Evolutionary conservation across 2,888 invertebrate genomes (phyloP).

Genomic region (Drosophila ezoana): DNA sequence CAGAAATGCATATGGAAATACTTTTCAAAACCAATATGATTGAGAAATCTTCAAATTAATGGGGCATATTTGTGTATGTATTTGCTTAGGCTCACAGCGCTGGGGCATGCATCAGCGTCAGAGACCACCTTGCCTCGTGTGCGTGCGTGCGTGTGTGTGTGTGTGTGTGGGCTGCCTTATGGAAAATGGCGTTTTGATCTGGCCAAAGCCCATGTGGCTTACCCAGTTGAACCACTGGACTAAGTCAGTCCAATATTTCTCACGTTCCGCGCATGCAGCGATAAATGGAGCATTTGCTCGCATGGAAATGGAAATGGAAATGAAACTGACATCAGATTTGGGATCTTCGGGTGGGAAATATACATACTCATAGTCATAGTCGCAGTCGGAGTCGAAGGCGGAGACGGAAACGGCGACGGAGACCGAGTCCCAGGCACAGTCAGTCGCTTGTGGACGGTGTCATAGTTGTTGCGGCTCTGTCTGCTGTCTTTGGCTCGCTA

Average conservation of each 20-base stretch:
- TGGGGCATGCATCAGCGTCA: conserved; percentile 52
- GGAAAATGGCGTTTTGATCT: conserved; percentile 73
- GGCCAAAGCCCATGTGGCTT: conserved; percentile 63
- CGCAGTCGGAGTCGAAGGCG: conserved; percentile 12
- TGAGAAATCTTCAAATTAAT: conserved; percentile 49
- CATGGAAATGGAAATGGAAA: conserved; percentile 2
- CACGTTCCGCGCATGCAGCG: conserved; percentile 61
- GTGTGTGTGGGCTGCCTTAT: conserved; percentile 15
- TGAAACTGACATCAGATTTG: conserved; percentile 13
- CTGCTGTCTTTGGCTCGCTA: conserved; percentile 62
- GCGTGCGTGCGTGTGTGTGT: background rate
- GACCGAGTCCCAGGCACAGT: conserved; percentile 12
- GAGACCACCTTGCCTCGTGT: conserved; percentile 40
- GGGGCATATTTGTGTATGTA: conserved; percentile 12
- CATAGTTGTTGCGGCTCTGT: conserved; percentile 29
- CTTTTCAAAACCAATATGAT: conserved; percentile 42
- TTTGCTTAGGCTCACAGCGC: conserved; percentile 13
- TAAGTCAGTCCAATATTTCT: conserved; percentile 76
- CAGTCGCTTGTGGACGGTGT: conserved; percentile 2
- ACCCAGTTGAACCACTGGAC: conserved; percentile 75
- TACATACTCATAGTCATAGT: conserved; percentile 6
- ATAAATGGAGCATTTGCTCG: conserved; percentile 58
- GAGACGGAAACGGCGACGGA: conserved; percentile 6
- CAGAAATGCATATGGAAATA: conserved; percentile 36
- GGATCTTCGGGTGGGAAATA: conserved; percentile 30